Evolutionary conservation across 2,888 invertebrate genomes (phyloP).

Genomic region (Mesodorylaimus sp.): DNA sequence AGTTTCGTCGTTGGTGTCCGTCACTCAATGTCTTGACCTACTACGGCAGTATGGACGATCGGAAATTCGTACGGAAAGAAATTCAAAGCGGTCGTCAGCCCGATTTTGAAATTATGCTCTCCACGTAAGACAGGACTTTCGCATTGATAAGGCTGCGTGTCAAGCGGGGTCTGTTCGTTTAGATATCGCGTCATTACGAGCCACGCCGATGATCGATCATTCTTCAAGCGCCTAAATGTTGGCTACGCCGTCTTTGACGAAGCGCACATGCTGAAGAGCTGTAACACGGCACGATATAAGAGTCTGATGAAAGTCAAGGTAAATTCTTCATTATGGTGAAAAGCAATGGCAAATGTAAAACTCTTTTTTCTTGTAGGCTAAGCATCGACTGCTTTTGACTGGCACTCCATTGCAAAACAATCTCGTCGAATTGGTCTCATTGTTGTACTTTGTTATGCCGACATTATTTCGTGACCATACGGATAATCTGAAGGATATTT

Average conservation of each 20-base stretch:
- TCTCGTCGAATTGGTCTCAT: constrained; percentile 76
- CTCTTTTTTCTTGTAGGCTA: too few species aligned
- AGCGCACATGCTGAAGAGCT: constrained; percentile 93
- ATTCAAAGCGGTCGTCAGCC: constrained; percentile 74
- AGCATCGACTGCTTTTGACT: constrained; percentile 65
- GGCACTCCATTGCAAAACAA: constrained; percentile 94
- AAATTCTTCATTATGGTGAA: constrained; percentile 14
- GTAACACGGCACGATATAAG: constrained; percentile 74
- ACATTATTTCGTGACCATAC: constrained; percentile 48
- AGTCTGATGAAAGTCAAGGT: constrained; percentile 67
- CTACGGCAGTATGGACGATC: constrained; percentile 22
- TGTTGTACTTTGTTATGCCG: constrained; percentile 88
- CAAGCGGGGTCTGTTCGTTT: too few species aligned
- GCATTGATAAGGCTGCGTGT: neutral
- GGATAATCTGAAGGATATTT: constrained; percentile 19
- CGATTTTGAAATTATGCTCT: constrained; percentile 66
- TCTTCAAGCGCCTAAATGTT: constrained; percentile 51
- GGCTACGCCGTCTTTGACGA: constrained; percentile 90
- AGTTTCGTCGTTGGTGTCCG: constrained; percentile 53
- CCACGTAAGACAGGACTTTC: constrained; percentile 49
- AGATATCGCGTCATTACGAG: constrained; percentile 56
- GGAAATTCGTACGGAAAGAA: constrained; percentile 5
- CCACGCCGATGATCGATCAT: constrained; percentile 68
- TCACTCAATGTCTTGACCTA: constrained; percentile 17
- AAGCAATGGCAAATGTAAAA: too few species aligned